Percentiles rank a stretch among this genome's conserved stretches.
These are phyloP conservation scores for Parnassius glacialis DNA, from an alignment of 2,888 invertebrate species.

Conservation along the genomic window DNA sequence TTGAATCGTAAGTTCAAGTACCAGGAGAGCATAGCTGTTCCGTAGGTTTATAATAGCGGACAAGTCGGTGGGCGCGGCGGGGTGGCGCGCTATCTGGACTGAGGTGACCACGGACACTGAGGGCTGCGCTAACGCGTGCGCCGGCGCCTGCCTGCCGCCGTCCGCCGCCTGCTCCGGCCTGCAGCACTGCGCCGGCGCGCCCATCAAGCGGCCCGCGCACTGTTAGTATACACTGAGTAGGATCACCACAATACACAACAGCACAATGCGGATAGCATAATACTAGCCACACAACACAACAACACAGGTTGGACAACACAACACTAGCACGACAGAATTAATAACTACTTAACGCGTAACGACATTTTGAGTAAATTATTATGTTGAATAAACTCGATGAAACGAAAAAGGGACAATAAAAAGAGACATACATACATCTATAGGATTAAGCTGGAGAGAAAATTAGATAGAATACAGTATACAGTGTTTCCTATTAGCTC, in stretches of 20 bases:
- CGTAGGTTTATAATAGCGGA: conserved; percentile 96
- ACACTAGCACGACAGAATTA: too few relatives aligned
- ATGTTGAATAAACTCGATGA: too few relatives aligned
- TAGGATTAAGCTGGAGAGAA: too few relatives aligned
- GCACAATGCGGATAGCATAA: too few relatives aligned
- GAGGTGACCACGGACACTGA: conserved; percentile 86
- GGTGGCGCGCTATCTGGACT: conserved; percentile 97
- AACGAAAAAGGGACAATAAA: too few relatives aligned
- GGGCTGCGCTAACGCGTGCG: conserved; percentile 41
- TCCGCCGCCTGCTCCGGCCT: conserved; percentile 68
- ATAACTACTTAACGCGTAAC: too few relatives aligned
- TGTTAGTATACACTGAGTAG: conserved; percentile 83
- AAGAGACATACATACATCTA: too few relatives aligned
- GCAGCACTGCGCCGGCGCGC: conserved; percentile 87
- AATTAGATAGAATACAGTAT: too few relatives aligned
- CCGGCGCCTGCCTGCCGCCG: conserved; percentile 59
- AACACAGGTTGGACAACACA: too few relatives aligned
- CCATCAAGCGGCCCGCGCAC: conserved; percentile 82
- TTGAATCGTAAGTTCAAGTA: background rate
- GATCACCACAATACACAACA: background rate
- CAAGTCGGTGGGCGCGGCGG: conserved; percentile 95
- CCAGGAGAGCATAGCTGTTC: conserved; percentile 1
- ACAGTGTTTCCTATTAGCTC: too few relatives aligned
- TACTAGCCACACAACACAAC: too few relatives aligned
- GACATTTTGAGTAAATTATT: too few relatives aligned